These are phyloP conservation scores for Cyclopterus lumpus DNA, from an alignment of 2,797 vertebrate species.

Conservation along the genomic window DNA sequence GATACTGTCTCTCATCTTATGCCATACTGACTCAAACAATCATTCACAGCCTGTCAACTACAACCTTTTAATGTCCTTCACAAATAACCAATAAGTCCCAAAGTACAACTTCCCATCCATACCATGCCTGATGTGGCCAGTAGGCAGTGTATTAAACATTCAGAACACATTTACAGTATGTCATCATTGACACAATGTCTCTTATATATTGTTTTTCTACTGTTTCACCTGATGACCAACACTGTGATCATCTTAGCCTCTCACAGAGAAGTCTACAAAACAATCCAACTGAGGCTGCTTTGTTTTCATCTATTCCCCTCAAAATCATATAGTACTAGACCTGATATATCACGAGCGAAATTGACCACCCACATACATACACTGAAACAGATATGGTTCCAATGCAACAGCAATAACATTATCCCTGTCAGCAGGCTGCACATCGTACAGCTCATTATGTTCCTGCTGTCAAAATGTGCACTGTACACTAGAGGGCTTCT, in stretches of 20 bases:
- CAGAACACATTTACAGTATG: background rate
- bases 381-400: slow-evolving; percentile 33
- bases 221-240: background rate
- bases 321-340: slow-evolving; percentile 16
- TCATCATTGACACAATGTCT: background rate
- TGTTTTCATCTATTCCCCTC: slow-evolving; percentile 23
- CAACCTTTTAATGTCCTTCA: background rate
- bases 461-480: slow-evolving; percentile 1
- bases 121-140: background rate
- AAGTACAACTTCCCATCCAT: background rate
- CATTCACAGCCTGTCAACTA: background rate
- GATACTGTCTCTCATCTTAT: background rate
- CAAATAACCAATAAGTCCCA: background rate
- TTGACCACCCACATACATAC: slow-evolving; percentile 22
- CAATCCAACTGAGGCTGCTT: background rate
- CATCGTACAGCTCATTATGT: slow-evolving; percentile 29
- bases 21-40: slow-evolving; percentile 28
- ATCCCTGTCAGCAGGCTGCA: slow-evolving; percentile 16
- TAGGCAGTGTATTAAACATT: background rate
- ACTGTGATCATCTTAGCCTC: background rate
- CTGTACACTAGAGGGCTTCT: background rate
- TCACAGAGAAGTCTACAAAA: background rate
- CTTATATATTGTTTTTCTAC: too few species aligned
- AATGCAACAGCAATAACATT: slow-evolving; percentile 20
- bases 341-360: slow-evolving; percentile 33